Evolutionary conservation across 2,113 vertebrate species (phyloP).

Genomic region (Shinisaurus crocodilurus): DNA sequence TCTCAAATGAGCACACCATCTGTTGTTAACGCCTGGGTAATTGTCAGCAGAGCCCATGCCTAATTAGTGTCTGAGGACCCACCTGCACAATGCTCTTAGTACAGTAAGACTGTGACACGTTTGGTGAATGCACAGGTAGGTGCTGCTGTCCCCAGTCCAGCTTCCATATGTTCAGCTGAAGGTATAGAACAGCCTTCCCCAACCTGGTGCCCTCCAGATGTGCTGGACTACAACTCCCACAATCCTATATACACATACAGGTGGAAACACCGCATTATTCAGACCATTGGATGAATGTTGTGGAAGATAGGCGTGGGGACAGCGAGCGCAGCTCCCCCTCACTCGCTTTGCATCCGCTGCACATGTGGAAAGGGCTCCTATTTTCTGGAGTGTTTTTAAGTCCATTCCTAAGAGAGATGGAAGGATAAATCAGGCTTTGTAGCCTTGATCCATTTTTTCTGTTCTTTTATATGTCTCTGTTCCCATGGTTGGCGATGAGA

Average conservation of each 20-base stretch:
- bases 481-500: not conserved
- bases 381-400: not conserved
- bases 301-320: not conserved
- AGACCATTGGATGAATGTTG: too few species aligned
- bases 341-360: not conserved
- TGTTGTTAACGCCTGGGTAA: not conserved
- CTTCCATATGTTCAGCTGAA: not conserved
- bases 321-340: not conserved
- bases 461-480: not conserved
- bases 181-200: not conserved
- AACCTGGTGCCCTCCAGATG: too few species aligned
- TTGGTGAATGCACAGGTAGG: not conserved
- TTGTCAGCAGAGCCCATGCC: not conserved
- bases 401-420: not conserved
- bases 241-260: not conserved
- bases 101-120: not conserved
- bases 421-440: not conserved
- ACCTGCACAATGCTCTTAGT: not conserved
- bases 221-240: too few species aligned
- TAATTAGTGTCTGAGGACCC: not conserved
- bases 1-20: not conserved
- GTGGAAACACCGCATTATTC: not conserved
- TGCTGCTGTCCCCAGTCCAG: not conserved
- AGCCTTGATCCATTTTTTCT: not conserved
- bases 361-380: not conserved